Evolutionary conservation across 2,888 invertebrate species (phyloP), one percentile per base, ranked within the genome.

Genomic region (Schizotus pectinicornis): DNA sequence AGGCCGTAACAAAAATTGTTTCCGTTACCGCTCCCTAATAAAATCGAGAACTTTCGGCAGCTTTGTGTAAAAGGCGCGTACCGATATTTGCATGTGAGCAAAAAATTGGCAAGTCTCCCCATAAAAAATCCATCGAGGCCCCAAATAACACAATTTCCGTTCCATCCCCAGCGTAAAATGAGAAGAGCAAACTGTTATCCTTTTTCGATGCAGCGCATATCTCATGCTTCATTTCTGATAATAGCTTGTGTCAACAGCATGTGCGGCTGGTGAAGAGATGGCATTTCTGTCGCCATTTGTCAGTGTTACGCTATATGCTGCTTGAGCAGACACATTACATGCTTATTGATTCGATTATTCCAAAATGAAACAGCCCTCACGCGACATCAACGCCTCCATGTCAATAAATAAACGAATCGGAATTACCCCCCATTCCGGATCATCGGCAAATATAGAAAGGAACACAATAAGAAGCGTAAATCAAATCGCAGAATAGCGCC

Each of bases 341-440:
- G 43, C 42, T 39, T 62, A 59, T 59, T 52, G 56, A 56, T 55
- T 62, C 56, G 56, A 59, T 62, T 59, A 59, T 56, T 59, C 52
- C 34, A 52, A 56, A 62, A 56, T 59, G 48, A 59, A 58, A 59
- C 36, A 52, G 54, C 55, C 51, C 51, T 47, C 50, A 39, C 32
- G 52, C 30, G 36, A 33, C 49, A 12, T 45, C 38, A 32, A 14
- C 42, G 31, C 42, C 45, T 45, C 42, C 43, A 38, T 53, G 33
- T 35, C 46, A 45, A 57, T 61, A 61, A 61, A 60, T 60, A 60
- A 60, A 51, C 47, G 43, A 52, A 56, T 56, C 53, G 39, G 35
- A 53, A 46, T 53, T 53, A 53, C 53, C 46, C 45, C n/a, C 43
- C 53, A 13, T 37, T 43, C 35, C 51, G 39, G 35, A 43, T 41